A percentile compares a stretch with the other conserved stretches of the same genome.
These are phyloP conservation scores for Argyresthia albistria DNA, from an alignment of 2,888 invertebrate genomes.

Conservation along the genomic window DNA sequence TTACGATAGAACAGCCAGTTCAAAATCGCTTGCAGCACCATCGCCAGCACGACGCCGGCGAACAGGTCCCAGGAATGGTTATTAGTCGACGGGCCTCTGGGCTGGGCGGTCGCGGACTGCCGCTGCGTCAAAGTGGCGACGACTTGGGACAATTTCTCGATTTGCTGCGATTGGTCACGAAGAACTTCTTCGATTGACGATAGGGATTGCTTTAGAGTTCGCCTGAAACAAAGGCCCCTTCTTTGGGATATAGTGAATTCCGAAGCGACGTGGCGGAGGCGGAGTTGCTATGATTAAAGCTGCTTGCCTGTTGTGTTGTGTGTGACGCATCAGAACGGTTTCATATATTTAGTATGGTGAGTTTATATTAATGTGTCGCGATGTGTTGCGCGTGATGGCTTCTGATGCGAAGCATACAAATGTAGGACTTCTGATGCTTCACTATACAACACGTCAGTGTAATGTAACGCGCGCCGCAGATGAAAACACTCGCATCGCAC, in stretches of 20 bases:
- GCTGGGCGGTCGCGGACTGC: conserved; percentile 18
- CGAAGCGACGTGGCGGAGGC: no score
- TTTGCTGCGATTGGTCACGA: conserved; percentile 61
- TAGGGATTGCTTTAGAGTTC: conserved; percentile 59
- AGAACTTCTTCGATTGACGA: conserved; percentile 59
- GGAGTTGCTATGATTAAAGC: no score
- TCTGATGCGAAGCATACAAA: no score
- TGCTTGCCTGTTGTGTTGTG: no score
- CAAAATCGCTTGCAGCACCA: conserved; percentile 46
- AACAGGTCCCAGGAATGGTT: conserved; percentile 50
- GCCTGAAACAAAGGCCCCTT: conserved; percentile 23
- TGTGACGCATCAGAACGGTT: no score
- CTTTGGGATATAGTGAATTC: not conserved
- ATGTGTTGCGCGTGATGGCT: no score
- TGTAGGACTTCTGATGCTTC: no score
- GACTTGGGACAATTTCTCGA: conserved; percentile 41
- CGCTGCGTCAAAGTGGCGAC: conserved; percentile 33
- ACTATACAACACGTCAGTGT: no score
- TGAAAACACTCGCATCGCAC: no score
- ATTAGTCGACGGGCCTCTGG: conserved; percentile 22
- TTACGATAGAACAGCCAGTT: conserved; percentile 31
- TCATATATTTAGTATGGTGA: no score
- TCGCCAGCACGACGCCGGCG: conserved; percentile 46
- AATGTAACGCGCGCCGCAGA: no score
- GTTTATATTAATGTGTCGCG: no score